Conservation (phyloP, 35 echinoderm and acorn worm species). For the Apostichopus japonicus region DNA sequence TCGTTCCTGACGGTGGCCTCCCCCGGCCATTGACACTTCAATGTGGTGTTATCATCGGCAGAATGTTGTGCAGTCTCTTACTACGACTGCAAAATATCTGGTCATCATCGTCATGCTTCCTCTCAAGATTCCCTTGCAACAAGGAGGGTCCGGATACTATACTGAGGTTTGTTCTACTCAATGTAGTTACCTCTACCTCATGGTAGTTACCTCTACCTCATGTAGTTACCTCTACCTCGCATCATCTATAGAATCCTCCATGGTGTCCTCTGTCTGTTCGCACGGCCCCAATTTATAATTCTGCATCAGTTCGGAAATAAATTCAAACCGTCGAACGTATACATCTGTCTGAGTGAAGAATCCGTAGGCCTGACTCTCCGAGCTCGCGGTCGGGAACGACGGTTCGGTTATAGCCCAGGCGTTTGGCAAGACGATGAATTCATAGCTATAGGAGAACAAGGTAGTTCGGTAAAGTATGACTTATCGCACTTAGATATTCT, state of each 20-base stretch:
- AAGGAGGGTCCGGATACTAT: too few species aligned
- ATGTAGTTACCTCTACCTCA: not conserved
- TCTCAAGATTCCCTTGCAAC: too few species aligned
- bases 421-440: slow-evolving; percentile 31
- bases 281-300: slow-evolving; percentile 41
- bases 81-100: too few species aligned
- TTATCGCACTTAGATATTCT: too few species aligned
- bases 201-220: not conserved
- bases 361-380: not conserved
- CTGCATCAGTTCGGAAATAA: slow-evolving; percentile 26
- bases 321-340: slow-evolving; percentile 41
- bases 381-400: not conserved
- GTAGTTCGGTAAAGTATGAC: too few species aligned
- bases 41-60: too few species aligned
- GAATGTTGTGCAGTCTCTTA: too few species aligned
- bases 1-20: too few species aligned
- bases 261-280: not conserved
- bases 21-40: too few species aligned
- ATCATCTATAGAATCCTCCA: not conserved
- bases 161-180: too few species aligned
- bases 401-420: slow-evolving; percentile 34
- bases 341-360: slow-evolving; percentile 36
- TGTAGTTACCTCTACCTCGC: not conserved
- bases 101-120: too few species aligned
- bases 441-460: not conserved